Percentiles rank a stretch among this genome's conserved stretches.
phyloP scores from a whole-genome alignment of 23 tunicate genomes.

The Styela plicata region DNA sequence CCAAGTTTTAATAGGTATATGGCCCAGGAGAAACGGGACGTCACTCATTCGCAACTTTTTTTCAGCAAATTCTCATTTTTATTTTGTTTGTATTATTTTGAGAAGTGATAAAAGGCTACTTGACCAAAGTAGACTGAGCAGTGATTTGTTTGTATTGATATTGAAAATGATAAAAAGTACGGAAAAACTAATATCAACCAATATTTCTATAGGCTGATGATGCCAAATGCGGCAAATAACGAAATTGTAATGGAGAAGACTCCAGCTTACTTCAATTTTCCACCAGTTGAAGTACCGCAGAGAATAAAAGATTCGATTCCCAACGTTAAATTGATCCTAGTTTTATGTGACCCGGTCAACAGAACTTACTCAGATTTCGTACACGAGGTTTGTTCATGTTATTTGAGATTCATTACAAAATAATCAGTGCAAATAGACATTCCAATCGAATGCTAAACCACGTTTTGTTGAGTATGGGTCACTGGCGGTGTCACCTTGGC shows the following conservation, averaged over 20 bases:
- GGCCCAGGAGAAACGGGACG: no score
- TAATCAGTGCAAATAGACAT: not conserved
- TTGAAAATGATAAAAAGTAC: no score
- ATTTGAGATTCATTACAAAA: not conserved
- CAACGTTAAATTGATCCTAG: not conserved
- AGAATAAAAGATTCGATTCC: not conserved
- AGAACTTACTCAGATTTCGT: not conserved
- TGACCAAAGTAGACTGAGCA: no score
- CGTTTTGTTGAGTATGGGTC: no score
- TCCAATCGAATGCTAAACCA: not conserved
- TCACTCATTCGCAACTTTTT: no score
- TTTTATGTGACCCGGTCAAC: not conserved
- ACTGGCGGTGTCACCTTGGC: no score
- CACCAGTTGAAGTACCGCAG: not conserved
- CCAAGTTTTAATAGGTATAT: no score
- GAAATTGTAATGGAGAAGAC: not conserved
- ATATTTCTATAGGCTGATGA: not conserved
- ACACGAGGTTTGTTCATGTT: not conserved
- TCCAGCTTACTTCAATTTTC: conserved; percentile 11
- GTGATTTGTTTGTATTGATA: no score
- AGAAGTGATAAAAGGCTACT: no score
- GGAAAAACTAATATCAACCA: no score
- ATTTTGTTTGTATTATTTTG: no score
- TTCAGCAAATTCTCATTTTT: no score
- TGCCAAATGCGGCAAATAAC: not conserved